These are phyloP conservation scores for Erinaceus europaeus DNA, from an alignment of 2,113 vertebrate species.

Conservation along the genomic window DNA sequence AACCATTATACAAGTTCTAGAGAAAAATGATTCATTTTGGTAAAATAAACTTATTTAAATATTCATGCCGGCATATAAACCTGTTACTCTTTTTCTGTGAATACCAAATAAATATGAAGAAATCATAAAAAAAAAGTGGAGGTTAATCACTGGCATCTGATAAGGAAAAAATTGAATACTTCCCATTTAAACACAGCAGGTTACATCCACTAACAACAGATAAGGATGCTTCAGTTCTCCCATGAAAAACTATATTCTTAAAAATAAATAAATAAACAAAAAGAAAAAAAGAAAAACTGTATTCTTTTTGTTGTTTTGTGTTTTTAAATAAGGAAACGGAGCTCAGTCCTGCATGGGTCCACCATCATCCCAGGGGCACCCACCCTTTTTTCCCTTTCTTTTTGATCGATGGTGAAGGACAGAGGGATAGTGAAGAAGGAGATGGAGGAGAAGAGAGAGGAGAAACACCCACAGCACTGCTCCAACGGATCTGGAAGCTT, in stretches of 20 bases:
- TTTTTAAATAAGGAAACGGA: no score
- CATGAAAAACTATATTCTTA: not conserved
- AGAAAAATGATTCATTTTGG: constrained; percentile 30
- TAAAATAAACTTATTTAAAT: constrained; percentile 41
- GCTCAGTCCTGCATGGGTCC: no score
- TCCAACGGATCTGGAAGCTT: no score
- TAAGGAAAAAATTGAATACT: constrained; percentile 25
- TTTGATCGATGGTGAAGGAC: no score
- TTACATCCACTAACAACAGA: not conserved
- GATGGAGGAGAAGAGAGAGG: no score
- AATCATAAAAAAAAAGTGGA: not conserved
- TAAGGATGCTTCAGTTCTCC: not conserved
- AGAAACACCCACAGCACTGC: no score
- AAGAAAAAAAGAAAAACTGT: no score
- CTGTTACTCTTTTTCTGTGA: not conserved
- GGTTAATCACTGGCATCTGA: constrained; percentile 1
- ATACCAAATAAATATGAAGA: constrained; percentile 15
- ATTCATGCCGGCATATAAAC: constrained; percentile 13
- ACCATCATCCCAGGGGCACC: no score
- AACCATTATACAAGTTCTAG: not conserved
- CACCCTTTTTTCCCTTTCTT: no score
- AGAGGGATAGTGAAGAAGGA: no score
- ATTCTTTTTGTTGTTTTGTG: no score
- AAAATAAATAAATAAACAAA: no score
- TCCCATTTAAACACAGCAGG: constrained; percentile 37